phyloP scores from a whole-genome alignment of 2,113 vertebrate genomes.

The Cynopterus brachyotis region DNA sequence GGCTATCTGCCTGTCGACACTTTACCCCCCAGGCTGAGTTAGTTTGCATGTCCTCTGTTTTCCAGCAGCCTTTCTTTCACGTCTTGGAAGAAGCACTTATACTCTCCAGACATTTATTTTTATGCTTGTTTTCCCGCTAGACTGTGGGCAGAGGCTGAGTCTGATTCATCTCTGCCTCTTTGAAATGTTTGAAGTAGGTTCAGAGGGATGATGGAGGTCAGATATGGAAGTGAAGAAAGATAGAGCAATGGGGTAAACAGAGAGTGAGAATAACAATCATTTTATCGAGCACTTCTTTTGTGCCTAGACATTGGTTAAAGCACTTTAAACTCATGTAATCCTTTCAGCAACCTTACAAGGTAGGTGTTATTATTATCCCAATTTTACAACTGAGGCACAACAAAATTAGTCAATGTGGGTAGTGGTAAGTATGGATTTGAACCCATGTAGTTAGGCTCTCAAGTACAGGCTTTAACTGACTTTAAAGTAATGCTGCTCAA shows the following conservation, averaged over 20 bases:
- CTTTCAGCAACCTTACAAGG: not conserved
- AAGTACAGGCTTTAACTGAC: not conserved
- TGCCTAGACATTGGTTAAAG: not conserved
- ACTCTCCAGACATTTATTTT: not conserved
- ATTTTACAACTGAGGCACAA: not conserved
- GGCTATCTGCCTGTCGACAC: not conserved
- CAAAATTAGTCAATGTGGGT: not conserved
- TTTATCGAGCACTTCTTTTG: not conserved
- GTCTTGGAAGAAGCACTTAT: conserved; percentile 32
- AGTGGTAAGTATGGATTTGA: not conserved
- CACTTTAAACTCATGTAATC: not conserved
- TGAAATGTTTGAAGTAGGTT: not conserved
- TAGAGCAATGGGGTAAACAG: not conserved
- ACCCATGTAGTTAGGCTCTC: not conserved
- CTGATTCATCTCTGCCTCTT: not conserved
- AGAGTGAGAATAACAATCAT: not conserved
- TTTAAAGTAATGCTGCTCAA: not conserved
- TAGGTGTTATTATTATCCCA: not conserved
- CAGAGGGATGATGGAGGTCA: not conserved
- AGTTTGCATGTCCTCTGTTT: not conserved
- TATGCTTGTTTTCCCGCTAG: not conserved
- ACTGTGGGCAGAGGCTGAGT: not conserved
- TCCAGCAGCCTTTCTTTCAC: not conserved
- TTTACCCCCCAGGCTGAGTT: not conserved
- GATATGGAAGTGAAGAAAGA: not conserved